A percentile compares a stretch with the other conserved stretches of the same genome.
phyloP scores from a whole-genome alignment of 2,888 invertebrate species.

The Liopterus haemorrhoidalis region DNA sequence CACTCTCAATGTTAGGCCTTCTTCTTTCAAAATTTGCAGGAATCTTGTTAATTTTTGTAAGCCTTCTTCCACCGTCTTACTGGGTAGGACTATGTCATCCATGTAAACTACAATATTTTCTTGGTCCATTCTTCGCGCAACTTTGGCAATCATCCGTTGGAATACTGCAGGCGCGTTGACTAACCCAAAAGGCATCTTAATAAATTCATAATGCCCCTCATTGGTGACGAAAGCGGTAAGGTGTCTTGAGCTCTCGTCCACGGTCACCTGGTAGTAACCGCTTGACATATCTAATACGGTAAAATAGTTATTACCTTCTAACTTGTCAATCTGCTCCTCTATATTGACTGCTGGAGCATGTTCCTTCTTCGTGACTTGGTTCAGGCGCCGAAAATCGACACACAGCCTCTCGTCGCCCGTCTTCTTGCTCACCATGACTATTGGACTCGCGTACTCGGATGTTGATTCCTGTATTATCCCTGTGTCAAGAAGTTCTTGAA shows the following conservation, averaged over 20 bases:
- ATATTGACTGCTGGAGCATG: slow-evolving; percentile 21
- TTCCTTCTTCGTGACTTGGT: slow-evolving; percentile 17
- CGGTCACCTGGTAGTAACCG: slow-evolving; percentile 23
- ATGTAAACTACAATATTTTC: slow-evolving; percentile 30
- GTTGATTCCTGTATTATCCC: too few species aligned
- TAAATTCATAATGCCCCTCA: slow-evolving; percentile 26
- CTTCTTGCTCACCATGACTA: too few species aligned
- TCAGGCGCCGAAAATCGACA: too few species aligned
- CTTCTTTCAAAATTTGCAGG: slow-evolving; percentile 1
- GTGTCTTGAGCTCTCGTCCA: slow-evolving; percentile 19
- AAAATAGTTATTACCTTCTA: slow-evolving; percentile 19
- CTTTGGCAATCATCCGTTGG: slow-evolving; percentile 25
- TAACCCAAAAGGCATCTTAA: slow-evolving; percentile 26
- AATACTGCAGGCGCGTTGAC: slow-evolving; percentile 27
- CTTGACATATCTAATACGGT: slow-evolving; percentile 7
- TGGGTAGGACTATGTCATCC: slow-evolving; percentile 31
- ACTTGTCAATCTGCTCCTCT: slow-evolving; percentile 18
- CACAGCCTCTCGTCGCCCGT: slow-evolving; percentile 26
- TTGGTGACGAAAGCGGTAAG: slow-evolving; percentile 25
- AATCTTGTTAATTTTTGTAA: slow-evolving; percentile 11
- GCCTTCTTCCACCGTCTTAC: slow-evolving; percentile 26
- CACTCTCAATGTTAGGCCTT: slow-evolving; percentile 25
- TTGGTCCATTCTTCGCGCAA: slow-evolving; percentile 24
- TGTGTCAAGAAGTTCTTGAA: too few species aligned
- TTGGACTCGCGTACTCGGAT: too few species aligned